These are phyloP conservation scores for Aptenodytes forsteri DNA, from an alignment of 2,113 vertebrate genomes.

Conservation along the genomic window DNA sequence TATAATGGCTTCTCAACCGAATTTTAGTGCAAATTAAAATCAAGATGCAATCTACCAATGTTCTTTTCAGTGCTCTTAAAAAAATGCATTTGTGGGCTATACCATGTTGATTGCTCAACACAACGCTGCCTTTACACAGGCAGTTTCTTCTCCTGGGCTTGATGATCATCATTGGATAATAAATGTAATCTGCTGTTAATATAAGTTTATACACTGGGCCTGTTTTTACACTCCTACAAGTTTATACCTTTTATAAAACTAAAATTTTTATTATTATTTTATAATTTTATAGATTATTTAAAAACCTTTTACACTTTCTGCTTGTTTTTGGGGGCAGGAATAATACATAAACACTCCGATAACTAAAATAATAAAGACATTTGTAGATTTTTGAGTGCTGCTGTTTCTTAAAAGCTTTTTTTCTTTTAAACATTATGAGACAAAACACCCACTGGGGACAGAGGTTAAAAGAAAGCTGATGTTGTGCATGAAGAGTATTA, in stretches of 20 bases:
- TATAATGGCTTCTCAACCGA: not conserved
- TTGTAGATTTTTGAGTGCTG: not conserved
- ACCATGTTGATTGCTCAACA: not conserved
- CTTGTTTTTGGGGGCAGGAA: not conserved
- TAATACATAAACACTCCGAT: not conserved
- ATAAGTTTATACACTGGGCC: not conserved
- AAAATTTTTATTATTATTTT: not conserved
- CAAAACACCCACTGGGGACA: not conserved
- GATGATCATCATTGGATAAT: not conserved
- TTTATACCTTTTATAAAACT: not conserved
- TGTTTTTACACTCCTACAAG: not conserved
- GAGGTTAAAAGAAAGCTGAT: not conserved
- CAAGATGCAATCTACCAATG: not conserved
- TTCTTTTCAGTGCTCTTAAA: not conserved
- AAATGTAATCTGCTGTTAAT: not conserved
- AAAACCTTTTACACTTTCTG: not conserved
- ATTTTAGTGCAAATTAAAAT: not conserved
- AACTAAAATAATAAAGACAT: not conserved
- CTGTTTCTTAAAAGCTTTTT: not conserved
- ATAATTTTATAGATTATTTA: not conserved
- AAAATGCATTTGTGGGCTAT: not conserved
- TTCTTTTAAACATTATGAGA: not conserved
- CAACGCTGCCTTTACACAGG: fast-evolving
- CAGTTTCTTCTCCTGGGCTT: not conserved
- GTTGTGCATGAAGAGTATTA: not conserved